Percentiles rank a stretch among this genome's conserved stretches.
Conservation (phyloP, 2,888 invertebrate genomes). For the Tethea ocularis region DNA sequence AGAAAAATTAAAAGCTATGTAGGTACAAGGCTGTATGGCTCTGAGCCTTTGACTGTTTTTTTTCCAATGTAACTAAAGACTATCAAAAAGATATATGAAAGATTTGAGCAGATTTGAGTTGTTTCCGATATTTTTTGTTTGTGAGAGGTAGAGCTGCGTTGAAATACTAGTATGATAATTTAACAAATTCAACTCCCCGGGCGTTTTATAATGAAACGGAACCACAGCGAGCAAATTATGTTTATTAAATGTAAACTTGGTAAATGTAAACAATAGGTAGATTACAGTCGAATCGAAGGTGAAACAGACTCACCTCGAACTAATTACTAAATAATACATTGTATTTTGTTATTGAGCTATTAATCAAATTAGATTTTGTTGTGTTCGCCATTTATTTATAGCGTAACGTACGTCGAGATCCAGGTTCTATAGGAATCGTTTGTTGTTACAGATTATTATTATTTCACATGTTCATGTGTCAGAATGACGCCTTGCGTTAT, state of each 20-base stretch:
- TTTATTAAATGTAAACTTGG: constrained; percentile 33
- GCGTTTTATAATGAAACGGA: constrained; percentile 33
- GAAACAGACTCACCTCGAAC: constrained; percentile 23
- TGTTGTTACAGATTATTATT: background rate
- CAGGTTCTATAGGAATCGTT: background rate
- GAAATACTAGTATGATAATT: constrained; percentile 27
- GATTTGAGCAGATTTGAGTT: too few relatives aligned
- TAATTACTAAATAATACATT: constrained; percentile 26
- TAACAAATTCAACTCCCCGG: constrained; percentile 36
- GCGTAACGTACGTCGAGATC: background rate
- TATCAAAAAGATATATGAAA: too few relatives aligned
- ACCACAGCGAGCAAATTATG: constrained; percentile 39
- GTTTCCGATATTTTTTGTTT: background rate
- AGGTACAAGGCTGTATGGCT: too few relatives aligned
- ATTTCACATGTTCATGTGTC: constrained; percentile 34
- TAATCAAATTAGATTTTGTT: background rate
- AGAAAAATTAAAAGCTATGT: too few relatives aligned
- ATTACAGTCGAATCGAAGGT: constrained; percentile 41
- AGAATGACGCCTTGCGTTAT: constrained; percentile 63
- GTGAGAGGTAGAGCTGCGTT: background rate
- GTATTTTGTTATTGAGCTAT: constrained; percentile 35
- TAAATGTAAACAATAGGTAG: constrained; percentile 42
- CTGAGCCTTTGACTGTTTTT: too few relatives aligned
- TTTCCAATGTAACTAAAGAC: too few relatives aligned
- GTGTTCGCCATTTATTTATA: background rate